Evolutionary conservation across 2,797 vertebrate species (phyloP).

Genomic region (Tapera naevia): DNA sequence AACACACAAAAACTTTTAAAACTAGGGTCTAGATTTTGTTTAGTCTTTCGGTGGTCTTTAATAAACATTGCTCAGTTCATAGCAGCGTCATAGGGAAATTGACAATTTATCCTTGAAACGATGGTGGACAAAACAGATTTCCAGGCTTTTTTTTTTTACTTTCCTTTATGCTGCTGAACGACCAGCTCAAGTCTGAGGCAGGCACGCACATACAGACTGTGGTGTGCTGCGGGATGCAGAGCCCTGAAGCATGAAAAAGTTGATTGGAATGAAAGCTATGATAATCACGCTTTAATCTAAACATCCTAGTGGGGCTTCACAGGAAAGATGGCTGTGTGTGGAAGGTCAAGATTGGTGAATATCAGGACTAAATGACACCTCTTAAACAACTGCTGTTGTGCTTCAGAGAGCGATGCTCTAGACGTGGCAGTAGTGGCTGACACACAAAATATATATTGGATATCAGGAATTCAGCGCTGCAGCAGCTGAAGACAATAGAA

Average conservation of each 20-base stretch:
- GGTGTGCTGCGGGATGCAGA: neutral
- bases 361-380: neutral
- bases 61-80: neutral
- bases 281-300: neutral
- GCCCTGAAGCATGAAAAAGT: neutral
- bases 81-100: neutral
- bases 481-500: neutral
- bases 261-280: slow-evolving; percentile 17
- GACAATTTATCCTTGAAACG: neutral
- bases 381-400: neutral
- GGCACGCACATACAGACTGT: fast-evolving
- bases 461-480: neutral
- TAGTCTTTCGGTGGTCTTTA: neutral
- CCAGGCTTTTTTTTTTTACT: neutral
- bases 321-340: neutral
- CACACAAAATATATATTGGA: neutral
- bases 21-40: neutral
- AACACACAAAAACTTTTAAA: neutral
- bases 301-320: neutral
- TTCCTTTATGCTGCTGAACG: neutral
- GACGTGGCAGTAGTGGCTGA: fast-evolving
- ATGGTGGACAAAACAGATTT: neutral
- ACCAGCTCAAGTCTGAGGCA: neutral
- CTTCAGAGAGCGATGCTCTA: neutral
- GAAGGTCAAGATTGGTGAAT: neutral